phyloP scores from a whole-genome alignment of 2,888 invertebrate species.

The Amphipyra tragopoginis region DNA sequence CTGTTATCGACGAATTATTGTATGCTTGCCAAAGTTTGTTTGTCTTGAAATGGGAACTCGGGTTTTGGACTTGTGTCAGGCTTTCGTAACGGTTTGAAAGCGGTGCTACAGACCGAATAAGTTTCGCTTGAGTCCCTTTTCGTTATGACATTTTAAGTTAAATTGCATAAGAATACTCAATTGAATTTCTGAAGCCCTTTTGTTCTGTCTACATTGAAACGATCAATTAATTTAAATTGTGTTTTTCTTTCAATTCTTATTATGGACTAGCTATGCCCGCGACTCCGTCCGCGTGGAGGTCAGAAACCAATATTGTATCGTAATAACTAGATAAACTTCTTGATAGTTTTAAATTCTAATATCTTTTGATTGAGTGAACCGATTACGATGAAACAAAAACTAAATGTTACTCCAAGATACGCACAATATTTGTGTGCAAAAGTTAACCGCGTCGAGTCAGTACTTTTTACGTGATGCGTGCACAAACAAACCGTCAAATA shows the following conservation, averaged over 20 bases:
- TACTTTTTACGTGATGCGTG: too few relatives aligned
- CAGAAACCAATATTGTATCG: too few relatives aligned
- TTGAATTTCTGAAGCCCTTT: not conserved
- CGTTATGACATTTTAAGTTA: slow-evolving; percentile 1
- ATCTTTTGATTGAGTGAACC: too few relatives aligned
- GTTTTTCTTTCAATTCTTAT: slow-evolving; percentile 9
- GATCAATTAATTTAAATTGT: slow-evolving; percentile 8
- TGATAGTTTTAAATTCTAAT: too few relatives aligned
- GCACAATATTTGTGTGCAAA: too few relatives aligned
- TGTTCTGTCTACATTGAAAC: not conserved
- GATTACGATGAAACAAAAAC: too few relatives aligned
- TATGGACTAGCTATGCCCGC: too few relatives aligned
- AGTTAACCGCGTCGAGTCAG: too few relatives aligned
- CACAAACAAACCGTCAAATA: too few relatives aligned
- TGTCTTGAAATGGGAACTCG: slow-evolving; percentile 55
- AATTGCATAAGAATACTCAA: not conserved
- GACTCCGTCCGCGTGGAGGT: too few relatives aligned
- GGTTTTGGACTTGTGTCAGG: slow-evolving; percentile 25
- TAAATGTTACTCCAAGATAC: too few relatives aligned
- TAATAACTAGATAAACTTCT: too few relatives aligned
- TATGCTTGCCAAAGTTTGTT: slow-evolving; percentile 63
- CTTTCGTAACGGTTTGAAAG: slow-evolving; percentile 34
- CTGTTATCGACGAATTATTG: slow-evolving; percentile 74
- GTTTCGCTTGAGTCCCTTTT: slow-evolving; percentile 17
- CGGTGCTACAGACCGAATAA: slow-evolving; percentile 19